These are phyloP conservation scores for Eretmocerus hayati DNA, from an alignment of 2,888 invertebrate species.

Conservation along the genomic window DNA sequence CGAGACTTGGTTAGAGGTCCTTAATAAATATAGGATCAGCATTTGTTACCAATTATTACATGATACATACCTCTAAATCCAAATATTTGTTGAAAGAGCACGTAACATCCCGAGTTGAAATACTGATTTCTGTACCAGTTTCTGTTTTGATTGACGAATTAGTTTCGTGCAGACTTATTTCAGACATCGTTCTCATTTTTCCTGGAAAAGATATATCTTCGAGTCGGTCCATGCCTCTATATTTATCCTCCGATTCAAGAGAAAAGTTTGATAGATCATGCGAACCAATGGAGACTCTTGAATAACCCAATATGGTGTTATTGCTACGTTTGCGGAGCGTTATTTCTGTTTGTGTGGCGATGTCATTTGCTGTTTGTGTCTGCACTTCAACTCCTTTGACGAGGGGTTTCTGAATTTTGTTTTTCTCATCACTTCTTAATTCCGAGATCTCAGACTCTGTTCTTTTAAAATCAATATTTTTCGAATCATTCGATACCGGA, in stretches of 20 bases:
- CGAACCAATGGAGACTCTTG: slow-evolving; percentile 26
- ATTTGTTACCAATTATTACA: no score
- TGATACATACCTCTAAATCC: slow-evolving; percentile 37
- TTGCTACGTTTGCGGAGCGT: slow-evolving; percentile 6
- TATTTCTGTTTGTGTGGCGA: slow-evolving; percentile 42
- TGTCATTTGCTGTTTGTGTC: slow-evolving; percentile 44
- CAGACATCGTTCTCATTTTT: slow-evolving; percentile 43
- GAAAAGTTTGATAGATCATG: slow-evolving; percentile 34
- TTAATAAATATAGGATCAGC: no score
- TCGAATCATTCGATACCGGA: slow-evolving; percentile 22
- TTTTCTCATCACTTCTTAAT: slow-evolving; percentile 22
- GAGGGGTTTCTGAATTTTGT: slow-evolving; percentile 27
- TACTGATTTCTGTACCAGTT: slow-evolving; percentile 45
- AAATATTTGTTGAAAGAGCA: slow-evolving; percentile 44
- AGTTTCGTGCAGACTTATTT: slow-evolving; percentile 45
- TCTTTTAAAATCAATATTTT: slow-evolving; percentile 15
- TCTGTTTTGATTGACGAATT: slow-evolving; percentile 45
- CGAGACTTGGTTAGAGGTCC: no score
- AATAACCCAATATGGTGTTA: slow-evolving; percentile 32
- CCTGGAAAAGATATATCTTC: slow-evolving; percentile 40
- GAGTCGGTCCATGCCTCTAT: slow-evolving; percentile 36
- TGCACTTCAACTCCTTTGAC: slow-evolving; percentile 42
- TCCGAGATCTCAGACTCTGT: slow-evolving; percentile 14
- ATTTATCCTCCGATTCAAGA: slow-evolving; percentile 35
- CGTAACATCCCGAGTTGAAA: slow-evolving; percentile 43